These are phyloP conservation scores for Ditylenchus dipsaci DNA, from an alignment of 1,140 invertebrate genomes.

Conservation along the genomic window DNA sequence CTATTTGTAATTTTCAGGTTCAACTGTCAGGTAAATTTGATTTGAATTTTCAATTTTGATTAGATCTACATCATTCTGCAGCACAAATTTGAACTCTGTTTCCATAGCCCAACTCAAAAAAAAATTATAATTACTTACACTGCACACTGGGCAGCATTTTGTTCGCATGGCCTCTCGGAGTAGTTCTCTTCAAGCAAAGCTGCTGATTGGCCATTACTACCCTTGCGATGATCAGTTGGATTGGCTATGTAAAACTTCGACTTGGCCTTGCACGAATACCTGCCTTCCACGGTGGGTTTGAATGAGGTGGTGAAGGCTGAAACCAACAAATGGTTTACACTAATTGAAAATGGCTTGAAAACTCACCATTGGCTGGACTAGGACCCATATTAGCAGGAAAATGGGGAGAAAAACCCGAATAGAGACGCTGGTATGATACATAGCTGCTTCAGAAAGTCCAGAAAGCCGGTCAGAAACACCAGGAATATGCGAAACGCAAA, in stretches of 20 bases:
- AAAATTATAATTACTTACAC: constrained; percentile 46
- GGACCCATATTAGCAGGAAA: no score
- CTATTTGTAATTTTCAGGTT: no score
- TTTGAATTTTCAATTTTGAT: no score
- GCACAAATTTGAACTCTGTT: no score
- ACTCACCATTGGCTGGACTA: no score
- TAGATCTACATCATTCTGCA: no score
- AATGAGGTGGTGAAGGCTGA: constrained; percentile 28
- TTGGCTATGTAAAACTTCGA: constrained; percentile 49
- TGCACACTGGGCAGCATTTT: constrained; percentile 53
- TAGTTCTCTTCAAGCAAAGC: constrained; percentile 36
- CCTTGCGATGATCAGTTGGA: constrained; percentile 13
- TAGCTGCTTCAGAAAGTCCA: constrained; percentile 2
- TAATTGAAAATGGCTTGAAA: not conserved
- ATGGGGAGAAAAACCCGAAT: no score
- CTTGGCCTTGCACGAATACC: constrained; percentile 32
- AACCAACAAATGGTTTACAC: not conserved
- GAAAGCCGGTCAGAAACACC: not conserved
- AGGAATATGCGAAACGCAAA: not conserved
- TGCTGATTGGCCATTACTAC: constrained; percentile 7
- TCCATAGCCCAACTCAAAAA: not conserved
- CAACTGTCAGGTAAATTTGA: no score
- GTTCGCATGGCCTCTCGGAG: constrained; percentile 49
- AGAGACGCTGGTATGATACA: not conserved
- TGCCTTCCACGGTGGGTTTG: constrained; percentile 13